Base-by-base conservation (phyloP, 1,140 invertebrate genomes). In the Macrobrachium nipponense region DNA sequence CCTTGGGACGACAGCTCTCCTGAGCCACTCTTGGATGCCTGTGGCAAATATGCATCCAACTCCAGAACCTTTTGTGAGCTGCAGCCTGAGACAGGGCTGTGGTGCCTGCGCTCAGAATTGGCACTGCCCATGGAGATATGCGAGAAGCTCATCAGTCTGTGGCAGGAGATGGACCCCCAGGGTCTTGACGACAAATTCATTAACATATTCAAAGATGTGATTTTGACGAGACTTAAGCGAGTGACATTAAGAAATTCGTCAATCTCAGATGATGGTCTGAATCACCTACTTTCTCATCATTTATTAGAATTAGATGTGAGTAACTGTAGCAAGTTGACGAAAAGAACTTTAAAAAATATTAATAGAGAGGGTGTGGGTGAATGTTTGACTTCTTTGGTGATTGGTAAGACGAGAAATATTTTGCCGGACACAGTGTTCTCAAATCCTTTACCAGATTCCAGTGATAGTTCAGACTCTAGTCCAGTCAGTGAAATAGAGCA, bases 271-370 rank as follows among this genome's bases (percentile, higher is more conserved):
- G 91, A 92, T 68, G 94, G 94, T n/a, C 91, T 97, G 8, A 91
- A 92, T 79, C 93, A 93, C 20, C 90, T 98, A 43, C 91, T 95
- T 89, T 92, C 91, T 20, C 96, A 97, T 90, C 93, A 94, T 81
- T 92, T 96, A 44, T 91, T 93, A 14, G 94, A 95, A 85, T 90
- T 98, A 68, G 94, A 96, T 86, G 92, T 97, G 81, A 93, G 93
- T 62, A 93, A 96, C 87, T 96, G 96, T 90, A 91, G 92, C 66
- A 92, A 93, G 73, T 90, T 97, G n/a, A 94, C 94, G 0, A 91
- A 92, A 76, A 90, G 91, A 5, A 93, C 93, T 14, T 92, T 95
- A 81, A 73, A 76, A 43, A 77, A 80, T 75, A 82, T 82, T 51
- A 83, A 82, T 87, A 83, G 64, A 80, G 43, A 58, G 82, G 68